Evolutionary conservation across 2,888 invertebrate species (phyloP), one percentile per base, ranked within the genome.

Genomic region (Rotaria socialis): DNA sequence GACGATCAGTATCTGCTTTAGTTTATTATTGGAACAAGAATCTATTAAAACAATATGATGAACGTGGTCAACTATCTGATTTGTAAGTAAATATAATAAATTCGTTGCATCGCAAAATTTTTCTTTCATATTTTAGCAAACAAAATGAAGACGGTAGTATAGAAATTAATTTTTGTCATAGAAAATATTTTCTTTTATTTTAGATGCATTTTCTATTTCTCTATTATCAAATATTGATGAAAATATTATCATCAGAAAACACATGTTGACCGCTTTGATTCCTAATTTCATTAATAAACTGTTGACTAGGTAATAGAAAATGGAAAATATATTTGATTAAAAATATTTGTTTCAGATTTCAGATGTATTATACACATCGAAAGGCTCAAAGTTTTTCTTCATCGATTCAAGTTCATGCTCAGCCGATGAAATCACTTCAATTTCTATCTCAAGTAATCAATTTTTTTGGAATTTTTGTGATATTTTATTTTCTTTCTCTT

Each of bases 321-420:
- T 47, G n/a, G n/a, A 24, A 47, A 43, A 24, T 47, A 47, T 24
- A 22, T 22, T 55, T 55, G 5, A 47, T 47, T n/a, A 47, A 80
- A 47, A 11, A n/a, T 24, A 10, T 80, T n/a, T n/a, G 0, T 47
- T 80, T 47, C 19, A 80, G 80, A 47, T 80, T 80, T 47, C 47
- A 47, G 47, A 47, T 80, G 80, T 80, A 80, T 47, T 80, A 80
- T 47, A 47, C 80, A 24, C 47, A 80, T 47, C 43, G 47, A 80
- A 80, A 80, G 24, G 47, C 47, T 43, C n/a, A n/a, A 47, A 24
- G 8, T 47, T 41, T 14, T 11, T 80, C n/a, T 16, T 47, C 3
- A 47, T 47, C 47, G 14, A 14, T 80, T 80, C 22, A 80, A 47
- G 47, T 80, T 24, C 43, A 80, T 80, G 47, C 1, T 0, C 80